Percentiles rank a stretch among this genome's conserved stretches.
phyloP scores from a whole-genome alignment of 1,140 invertebrate genomes.

The Odontomachus brunneus region DNA sequence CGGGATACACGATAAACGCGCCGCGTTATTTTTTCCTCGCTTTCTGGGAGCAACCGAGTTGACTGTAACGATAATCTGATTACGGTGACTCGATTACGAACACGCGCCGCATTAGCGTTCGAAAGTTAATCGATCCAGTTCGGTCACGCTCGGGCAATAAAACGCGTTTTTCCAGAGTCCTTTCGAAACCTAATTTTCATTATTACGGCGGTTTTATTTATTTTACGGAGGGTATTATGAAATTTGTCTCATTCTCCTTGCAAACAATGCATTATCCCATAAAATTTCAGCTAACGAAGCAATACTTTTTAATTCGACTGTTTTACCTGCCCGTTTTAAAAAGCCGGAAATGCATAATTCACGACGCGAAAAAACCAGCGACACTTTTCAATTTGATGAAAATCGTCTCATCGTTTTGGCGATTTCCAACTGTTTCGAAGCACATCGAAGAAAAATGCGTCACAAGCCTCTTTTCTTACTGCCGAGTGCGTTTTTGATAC shows the following conservation, averaged over 20 bases:
- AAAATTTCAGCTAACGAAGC: slow-evolving; percentile 21
- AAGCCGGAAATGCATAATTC: background rate
- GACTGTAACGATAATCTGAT: slow-evolving; percentile 29
- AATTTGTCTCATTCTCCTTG: background rate
- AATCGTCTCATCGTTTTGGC: too few relatives aligned
- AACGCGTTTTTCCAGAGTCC: slow-evolving; percentile 12
- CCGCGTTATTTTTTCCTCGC: background rate
- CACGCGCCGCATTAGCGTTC: slow-evolving; percentile 17
- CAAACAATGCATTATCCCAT: background rate
- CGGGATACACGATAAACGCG: slow-evolving; percentile 19
- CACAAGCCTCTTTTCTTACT: too few relatives aligned
- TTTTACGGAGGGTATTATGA: background rate
- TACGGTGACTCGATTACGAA: slow-evolving; percentile 28
- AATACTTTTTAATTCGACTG: background rate
- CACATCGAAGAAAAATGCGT: too few relatives aligned
- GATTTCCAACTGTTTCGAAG: too few relatives aligned
- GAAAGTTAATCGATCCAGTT: slow-evolving; percentile 40
- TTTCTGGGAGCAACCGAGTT: slow-evolving; percentile 17
- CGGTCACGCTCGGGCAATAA: slow-evolving; percentile 12
- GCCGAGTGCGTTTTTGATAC: too few relatives aligned
- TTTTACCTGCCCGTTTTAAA: background rate
- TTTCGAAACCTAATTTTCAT: slow-evolving; percentile 28
- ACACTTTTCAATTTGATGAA: too few relatives aligned
- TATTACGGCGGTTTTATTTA: slow-evolving; percentile 16
- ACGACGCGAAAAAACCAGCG: too few relatives aligned